Evolutionary conservation across 1,140 invertebrate species (phyloP), one percentile per base, ranked within the genome.

Genomic region (Orchesella cincta): DNA sequence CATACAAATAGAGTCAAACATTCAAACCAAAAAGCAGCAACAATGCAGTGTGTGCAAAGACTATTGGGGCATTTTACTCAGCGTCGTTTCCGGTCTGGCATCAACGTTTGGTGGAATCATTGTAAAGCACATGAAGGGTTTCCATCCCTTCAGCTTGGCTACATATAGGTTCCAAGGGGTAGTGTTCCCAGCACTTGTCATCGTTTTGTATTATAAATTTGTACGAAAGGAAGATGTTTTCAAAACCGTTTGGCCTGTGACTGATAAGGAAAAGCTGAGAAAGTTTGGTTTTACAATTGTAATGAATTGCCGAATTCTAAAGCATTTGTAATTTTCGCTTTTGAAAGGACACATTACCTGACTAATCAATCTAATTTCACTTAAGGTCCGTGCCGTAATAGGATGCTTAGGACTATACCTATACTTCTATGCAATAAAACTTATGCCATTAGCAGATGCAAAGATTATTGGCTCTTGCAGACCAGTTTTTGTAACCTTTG

Each of bases 401-500:
- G 39, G 46, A 33, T 85, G 72, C 34, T 71, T 62, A 3, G 74
- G 77, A 26, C 31, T 81, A 8, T 39, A 79, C 28, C 34, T 81
- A 0, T 71, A 78, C 23, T 81, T 81, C 52, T 78, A 77, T 36
- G 29, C 77, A 0, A 31, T 79, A 2, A 54, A 79, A 35, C 74
- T 76, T 23, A 62, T 79, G 31, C 51, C 34, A 3, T 1, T 76
- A 0, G 78, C 71, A 0, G 78, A 79, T 39, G 35, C 94, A 52
- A 94, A 93, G 2, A 93, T 96, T 1, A 93, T 96, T 70, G 92
- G 95, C 12, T 96, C 96, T 85, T 94, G 93, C 62, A 93, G 93
- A n/a, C 93, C 93, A 20, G 93, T 96, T 18, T 95, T 96, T 87
- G 94, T 95, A 12, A 91, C 93, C 29, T 91, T 96, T 81, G 94